Base-by-base conservation (phyloP, 2,888 invertebrate genomes). In the Amblyjoppa proteus region DNA sequence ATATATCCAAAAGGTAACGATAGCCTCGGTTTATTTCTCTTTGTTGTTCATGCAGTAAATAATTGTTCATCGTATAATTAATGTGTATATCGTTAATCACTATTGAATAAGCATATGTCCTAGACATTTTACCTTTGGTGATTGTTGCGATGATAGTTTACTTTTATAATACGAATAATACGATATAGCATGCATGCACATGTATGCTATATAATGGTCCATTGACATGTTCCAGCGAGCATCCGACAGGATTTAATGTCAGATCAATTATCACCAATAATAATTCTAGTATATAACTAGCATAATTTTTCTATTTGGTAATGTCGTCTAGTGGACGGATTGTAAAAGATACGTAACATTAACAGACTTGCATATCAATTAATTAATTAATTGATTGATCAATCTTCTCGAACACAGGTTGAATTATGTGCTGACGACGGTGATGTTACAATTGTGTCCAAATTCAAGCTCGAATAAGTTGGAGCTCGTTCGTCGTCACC, bases 401-500 rank as follows among this genome's bases (percentile, higher is more conserved):
- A 49, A 49, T 49, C 45, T 49, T 49, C 45, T 13, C 16, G 4
- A 16, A 5, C 9, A 25, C 11, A 5, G 13, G 13, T 31, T 16
- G 34, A 64, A n/a, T 28, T 31, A 16, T 64, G 31, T 2, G 13
- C 34, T 13, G 58, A 58, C 13, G 25, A 25, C 64, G 31, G 34
- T 0, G 64, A 31, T 64, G 88, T 56, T 85, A 88, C 56, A 25
- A 89, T 89, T 4, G 90, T 87, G 51, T 92, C 89, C 16, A 92
- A 79, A 53, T 89, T 89, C 1, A 92, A 88, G 3, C 91, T 90
- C 20, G 92, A 92, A 69, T 92, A 92, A 68, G 91, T 91, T 6
- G 92, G 92, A 4, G 91, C 92, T 79, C 90, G 89, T 41, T 91
- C 91, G 89, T 89, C 90, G 16, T 34, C 7, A 9, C 81, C 73